These are phyloP conservation scores for Schizaphis graminum DNA, from an alignment of 2,888 invertebrate species.

Conservation along the genomic window DNA sequence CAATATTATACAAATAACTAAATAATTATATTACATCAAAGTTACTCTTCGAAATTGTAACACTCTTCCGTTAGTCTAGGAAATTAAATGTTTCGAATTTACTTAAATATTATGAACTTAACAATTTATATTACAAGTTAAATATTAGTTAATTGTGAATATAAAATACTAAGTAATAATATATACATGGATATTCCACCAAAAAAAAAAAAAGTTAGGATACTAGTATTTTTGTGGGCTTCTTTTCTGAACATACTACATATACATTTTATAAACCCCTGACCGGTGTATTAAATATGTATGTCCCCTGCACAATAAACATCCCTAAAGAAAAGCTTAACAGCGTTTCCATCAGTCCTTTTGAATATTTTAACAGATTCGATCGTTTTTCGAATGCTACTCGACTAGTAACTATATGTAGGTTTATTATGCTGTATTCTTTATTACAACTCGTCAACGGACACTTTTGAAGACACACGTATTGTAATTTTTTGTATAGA, in stretches of 20 bases:
- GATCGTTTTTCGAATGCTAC: constrained; percentile 44
- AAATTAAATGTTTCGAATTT: neutral
- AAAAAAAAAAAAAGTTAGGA: neutral
- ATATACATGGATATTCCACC: neutral
- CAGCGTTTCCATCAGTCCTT: constrained; percentile 60
- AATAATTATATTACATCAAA: too few species aligned
- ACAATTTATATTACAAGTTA: neutral
- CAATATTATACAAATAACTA: neutral
- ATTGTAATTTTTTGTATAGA: neutral
- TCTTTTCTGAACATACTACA: neutral
- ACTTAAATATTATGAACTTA: neutral
- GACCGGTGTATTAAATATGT: constrained; percentile 52
- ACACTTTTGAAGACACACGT: neutral
- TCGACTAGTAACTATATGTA: neutral
- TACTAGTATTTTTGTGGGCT: neutral
- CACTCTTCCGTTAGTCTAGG: neutral
- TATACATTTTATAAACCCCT: constrained; percentile 40
- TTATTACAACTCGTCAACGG: neutral
- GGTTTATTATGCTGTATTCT: neutral
- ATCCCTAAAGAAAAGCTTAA: constrained; percentile 63
- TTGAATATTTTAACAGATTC: constrained; percentile 63
- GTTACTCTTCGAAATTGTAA: too few species aligned
- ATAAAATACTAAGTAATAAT: too few species aligned
- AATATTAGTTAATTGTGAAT: neutral
- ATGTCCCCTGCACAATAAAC: constrained; percentile 51